phyloP scores from a whole-genome alignment of 1,140 invertebrate genomes.

The Drosophila pruinosa region DNA sequence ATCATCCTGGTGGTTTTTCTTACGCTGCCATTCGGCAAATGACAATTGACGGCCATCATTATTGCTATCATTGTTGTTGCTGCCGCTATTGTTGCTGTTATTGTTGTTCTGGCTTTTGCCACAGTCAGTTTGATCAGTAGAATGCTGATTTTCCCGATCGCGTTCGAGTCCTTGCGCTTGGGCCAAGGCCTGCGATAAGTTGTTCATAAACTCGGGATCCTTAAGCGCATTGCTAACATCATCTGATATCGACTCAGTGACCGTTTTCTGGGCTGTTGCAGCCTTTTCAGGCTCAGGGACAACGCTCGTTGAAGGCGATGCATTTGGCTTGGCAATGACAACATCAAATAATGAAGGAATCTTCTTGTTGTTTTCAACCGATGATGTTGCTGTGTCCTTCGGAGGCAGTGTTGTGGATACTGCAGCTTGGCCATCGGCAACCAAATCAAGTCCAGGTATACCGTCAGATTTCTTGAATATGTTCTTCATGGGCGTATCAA shows the following conservation, averaged over 20 bases:
- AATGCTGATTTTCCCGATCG: background rate
- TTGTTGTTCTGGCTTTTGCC: conserved; percentile 32
- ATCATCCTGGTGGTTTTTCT: conserved; percentile 48
- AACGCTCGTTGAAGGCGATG: background rate
- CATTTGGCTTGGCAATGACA: conserved; percentile 30
- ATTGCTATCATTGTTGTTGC: background rate
- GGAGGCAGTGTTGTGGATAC: background rate
- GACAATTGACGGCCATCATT: conserved; percentile 33
- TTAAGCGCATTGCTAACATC: conserved; percentile 63
- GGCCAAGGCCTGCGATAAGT: conserved; percentile 65
- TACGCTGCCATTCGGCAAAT: conserved; percentile 70
- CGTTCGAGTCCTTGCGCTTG: conserved; percentile 54
- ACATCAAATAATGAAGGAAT: conserved; percentile 61
- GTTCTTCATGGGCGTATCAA: conserved; percentile 50
- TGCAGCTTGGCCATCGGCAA: conserved; percentile 51
- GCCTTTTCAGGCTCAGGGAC: background rate
- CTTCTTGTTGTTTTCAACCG: conserved; percentile 30
- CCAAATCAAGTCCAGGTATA: conserved; percentile 87
- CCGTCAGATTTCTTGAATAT: conserved; percentile 82
- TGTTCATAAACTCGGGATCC: conserved; percentile 68
- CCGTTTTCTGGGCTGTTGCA: background rate
- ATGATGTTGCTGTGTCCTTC: background rate
- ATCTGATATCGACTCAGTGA: conserved; percentile 23
- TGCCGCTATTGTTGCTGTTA: conserved; percentile 7
- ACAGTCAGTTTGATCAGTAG: conserved; percentile 8